Conservation (phyloP, 37 sponge, comb jelly and placozoan species). For the Chondrilla cf. caribensis region DNA sequence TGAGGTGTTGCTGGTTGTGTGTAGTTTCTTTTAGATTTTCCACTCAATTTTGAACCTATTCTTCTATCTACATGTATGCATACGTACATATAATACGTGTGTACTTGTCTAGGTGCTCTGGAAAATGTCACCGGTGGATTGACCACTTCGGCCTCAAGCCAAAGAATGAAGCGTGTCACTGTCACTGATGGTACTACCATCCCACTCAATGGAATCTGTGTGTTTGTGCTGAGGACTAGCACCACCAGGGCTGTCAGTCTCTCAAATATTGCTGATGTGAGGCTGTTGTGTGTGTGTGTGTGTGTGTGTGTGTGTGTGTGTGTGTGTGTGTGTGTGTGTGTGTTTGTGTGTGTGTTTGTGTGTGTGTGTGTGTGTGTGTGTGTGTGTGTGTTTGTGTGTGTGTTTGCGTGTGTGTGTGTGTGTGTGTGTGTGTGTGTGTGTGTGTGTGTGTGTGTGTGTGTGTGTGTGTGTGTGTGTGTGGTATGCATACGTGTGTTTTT, state of each 20-base stretch:
- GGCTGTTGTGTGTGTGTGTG: not conserved
- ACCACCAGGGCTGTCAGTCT: slow-evolving; percentile 52
- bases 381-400: too few species aligned
- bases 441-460: too few species aligned
- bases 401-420: not conserved
- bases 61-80: too few species aligned
- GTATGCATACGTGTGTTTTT: too few species aligned
- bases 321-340: not conserved
- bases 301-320: not conserved
- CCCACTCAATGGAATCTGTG: slow-evolving; percentile 64
- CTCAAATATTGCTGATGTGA: slow-evolving; percentile 62
- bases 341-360: too few species aligned
- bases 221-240: slow-evolving; percentile 70
- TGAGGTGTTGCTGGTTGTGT: not conserved
- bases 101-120: slow-evolving; percentile 39
- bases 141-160: slow-evolving; percentile 12
- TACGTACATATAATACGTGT: too few species aligned
- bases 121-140: slow-evolving; percentile 23
- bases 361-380: too few species aligned
- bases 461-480: too few species aligned
- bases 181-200: slow-evolving; percentile 74
- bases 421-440: too few species aligned
- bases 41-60: too few species aligned
- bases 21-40: too few species aligned
- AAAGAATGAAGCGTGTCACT: slow-evolving; percentile 41